Conservation (phyloP, 30 jellyfish, hydroid and myxozoan species). For the Turritopsis dohrnii region DNA sequence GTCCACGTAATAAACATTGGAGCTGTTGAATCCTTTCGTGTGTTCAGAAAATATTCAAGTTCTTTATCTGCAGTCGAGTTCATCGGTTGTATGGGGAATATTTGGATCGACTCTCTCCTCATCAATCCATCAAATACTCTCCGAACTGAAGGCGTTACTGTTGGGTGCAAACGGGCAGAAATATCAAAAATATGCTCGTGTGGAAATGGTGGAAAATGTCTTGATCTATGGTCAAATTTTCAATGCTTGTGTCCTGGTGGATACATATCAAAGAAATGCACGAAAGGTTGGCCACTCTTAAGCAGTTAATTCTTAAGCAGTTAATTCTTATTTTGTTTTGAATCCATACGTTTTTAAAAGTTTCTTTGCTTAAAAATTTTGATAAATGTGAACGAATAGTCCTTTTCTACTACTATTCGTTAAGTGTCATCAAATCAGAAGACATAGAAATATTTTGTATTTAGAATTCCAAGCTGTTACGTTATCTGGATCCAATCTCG, state of each 20-base stretch:
- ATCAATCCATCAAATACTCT: not conserved
- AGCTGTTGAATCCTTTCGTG: not conserved
- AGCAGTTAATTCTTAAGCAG: not conserved
- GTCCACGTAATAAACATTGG: conserved; percentile 2
- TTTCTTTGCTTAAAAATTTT: not conserved
- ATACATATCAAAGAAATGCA: conserved; percentile 49
- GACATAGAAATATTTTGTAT: not conserved
- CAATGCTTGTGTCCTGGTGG: conserved; percentile 67
- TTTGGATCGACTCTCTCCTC: not conserved
- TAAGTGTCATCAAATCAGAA: too few species aligned
- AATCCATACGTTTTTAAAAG: not conserved
- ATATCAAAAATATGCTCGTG: conserved; percentile 33
- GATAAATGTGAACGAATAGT: too few species aligned
- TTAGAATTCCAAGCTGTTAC: conserved; percentile 55
- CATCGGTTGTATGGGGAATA: conserved; percentile 18
- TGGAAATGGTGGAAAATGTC: conserved; percentile 48
- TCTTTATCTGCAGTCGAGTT: conserved; percentile 13
- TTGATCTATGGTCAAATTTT: conserved; percentile 53
- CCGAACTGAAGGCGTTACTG: conserved; percentile 26
- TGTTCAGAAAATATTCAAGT: not conserved
- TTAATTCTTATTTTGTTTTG: not conserved
- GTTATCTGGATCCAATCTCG: conserved; percentile 39
- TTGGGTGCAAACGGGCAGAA: conserved; percentile 55
- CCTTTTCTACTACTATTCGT: too few species aligned
- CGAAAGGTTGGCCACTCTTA: conserved; percentile 45